Percentiles rank a stretch among this genome's conserved stretches.
Conservation (phyloP, 2,797 vertebrate species). For the Onychomys leucogaster region DNA sequence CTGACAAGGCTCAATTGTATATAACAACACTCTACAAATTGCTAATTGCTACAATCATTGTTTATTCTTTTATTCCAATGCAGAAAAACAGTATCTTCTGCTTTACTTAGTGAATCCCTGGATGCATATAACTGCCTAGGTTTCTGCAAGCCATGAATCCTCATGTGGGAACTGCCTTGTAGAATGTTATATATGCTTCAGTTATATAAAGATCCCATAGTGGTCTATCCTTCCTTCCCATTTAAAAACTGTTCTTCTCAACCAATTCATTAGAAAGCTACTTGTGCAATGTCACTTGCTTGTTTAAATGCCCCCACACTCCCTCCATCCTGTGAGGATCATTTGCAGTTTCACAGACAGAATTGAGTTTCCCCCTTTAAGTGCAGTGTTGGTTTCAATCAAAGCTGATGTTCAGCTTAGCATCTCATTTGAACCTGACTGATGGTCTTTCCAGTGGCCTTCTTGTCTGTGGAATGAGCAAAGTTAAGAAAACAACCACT, state of each 20-base stretch:
- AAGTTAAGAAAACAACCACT: slow-evolving; percentile 52
- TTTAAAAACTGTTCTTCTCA: slow-evolving; percentile 31
- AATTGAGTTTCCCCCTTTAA: slow-evolving; percentile 32
- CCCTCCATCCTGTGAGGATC: slow-evolving; percentile 42
- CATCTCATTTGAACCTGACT: slow-evolving; percentile 1
- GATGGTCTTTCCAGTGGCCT: neutral
- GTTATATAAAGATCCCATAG: slow-evolving; percentile 26
- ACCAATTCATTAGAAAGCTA: slow-evolving; percentile 56
- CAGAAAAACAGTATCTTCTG: neutral
- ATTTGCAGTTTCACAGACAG: slow-evolving; percentile 38
- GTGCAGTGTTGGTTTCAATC: neutral
- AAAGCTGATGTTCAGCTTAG: slow-evolving; percentile 21
- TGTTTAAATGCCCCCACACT: neutral
- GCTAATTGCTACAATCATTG: neutral
- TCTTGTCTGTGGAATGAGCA: neutral
- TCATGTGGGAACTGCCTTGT: slow-evolving; percentile 7
- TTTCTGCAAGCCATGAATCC: neutral
- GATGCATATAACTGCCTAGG: neutral
- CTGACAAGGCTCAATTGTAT: too few species aligned
- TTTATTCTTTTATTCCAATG: slow-evolving; percentile 5
- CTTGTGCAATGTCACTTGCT: neutral
- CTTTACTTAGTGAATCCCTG: slow-evolving; percentile 27
- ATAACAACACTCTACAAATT: slow-evolving; percentile 1
- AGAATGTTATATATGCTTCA: slow-evolving; percentile 21
- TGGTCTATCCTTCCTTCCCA: neutral